Percentiles rank a stretch among this genome's conserved stretches.
Evolutionary conservation across 2,113 vertebrate genomes (phyloP).

Genomic region (Junco hyemalis): DNA sequence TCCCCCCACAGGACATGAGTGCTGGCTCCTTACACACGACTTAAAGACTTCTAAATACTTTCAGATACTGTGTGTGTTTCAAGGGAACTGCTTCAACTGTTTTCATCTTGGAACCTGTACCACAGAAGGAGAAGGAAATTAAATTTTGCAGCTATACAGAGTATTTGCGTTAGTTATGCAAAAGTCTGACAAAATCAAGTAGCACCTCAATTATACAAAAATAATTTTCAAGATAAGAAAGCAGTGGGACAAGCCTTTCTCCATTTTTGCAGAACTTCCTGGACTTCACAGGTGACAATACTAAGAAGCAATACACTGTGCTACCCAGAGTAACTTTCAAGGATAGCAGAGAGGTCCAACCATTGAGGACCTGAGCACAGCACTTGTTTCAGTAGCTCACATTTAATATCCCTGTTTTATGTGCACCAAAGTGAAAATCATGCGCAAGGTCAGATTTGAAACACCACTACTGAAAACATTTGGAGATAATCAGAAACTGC

Average conservation of each 20-base stretch:
- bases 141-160: neutral
- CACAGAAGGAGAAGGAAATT: neutral
- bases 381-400: neutral
- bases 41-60: neutral
- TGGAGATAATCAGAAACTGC: neutral
- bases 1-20: neutral
- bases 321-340: neutral
- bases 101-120: neutral
- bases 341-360: neutral
- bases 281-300: neutral
- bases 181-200: neutral
- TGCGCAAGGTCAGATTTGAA: neutral
- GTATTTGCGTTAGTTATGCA: neutral
- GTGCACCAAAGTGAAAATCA: accelerated
- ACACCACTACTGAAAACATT: neutral
- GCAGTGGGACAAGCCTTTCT: neutral
- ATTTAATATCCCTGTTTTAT: neutral
- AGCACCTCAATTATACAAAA: neutral
- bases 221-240: neutral
- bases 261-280: neutral
- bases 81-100: neutral
- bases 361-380: neutral
- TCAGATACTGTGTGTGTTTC: neutral
- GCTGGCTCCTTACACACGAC: neutral
- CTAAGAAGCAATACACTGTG: neutral